Evolutionary conservation across 2,888 invertebrate species (phyloP).

Genomic region (Caenorhabditis sp.): DNA sequence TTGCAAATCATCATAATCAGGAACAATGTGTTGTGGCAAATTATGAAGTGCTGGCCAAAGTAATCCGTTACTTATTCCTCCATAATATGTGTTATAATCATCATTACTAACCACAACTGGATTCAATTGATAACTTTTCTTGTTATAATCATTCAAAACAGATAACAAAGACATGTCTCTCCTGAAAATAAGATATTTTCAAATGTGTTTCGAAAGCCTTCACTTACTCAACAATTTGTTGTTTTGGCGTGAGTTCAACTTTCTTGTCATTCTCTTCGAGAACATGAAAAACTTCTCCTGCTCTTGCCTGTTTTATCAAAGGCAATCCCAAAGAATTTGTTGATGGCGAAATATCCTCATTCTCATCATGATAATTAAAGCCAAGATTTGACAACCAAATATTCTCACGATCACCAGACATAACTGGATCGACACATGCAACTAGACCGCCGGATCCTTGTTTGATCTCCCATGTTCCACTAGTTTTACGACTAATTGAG

Average conservation of each 20-base stretch:
- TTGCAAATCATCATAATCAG: slow-evolving; percentile 56
- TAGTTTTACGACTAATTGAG: slow-evolving; percentile 51
- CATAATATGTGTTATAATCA: slow-evolving; percentile 65
- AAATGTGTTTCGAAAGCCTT: not conserved
- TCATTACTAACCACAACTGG: slow-evolving; percentile 63
- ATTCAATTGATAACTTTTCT: slow-evolving; percentile 62
- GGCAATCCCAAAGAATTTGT: slow-evolving; percentile 64
- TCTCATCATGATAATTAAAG: slow-evolving; percentile 46
- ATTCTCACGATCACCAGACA: slow-evolving; percentile 61
- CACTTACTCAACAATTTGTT: slow-evolving; percentile 55
- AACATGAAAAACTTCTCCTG: slow-evolving; percentile 63
- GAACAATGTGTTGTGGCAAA: slow-evolving; percentile 60
- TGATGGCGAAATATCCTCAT: slow-evolving; percentile 46
- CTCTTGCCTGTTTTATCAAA: slow-evolving; percentile 58
- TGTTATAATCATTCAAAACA: slow-evolving; percentile 62
- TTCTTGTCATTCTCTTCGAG: slow-evolving; percentile 57
- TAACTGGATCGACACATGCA: slow-evolving; percentile 65
- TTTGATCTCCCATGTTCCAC: slow-evolving; percentile 64
- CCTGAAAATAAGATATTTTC: slow-evolving; percentile 33
- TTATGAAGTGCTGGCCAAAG: slow-evolving; percentile 67
- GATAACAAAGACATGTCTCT: slow-evolving; percentile 62
- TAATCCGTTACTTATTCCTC: slow-evolving; percentile 64
- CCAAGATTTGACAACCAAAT: slow-evolving; percentile 62
- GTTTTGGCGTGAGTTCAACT: slow-evolving; percentile 43
- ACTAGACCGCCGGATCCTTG: slow-evolving; percentile 66